phyloP scores from a whole-genome alignment of 2,888 invertebrate genomes.

The Ormyrus thymus region DNA sequence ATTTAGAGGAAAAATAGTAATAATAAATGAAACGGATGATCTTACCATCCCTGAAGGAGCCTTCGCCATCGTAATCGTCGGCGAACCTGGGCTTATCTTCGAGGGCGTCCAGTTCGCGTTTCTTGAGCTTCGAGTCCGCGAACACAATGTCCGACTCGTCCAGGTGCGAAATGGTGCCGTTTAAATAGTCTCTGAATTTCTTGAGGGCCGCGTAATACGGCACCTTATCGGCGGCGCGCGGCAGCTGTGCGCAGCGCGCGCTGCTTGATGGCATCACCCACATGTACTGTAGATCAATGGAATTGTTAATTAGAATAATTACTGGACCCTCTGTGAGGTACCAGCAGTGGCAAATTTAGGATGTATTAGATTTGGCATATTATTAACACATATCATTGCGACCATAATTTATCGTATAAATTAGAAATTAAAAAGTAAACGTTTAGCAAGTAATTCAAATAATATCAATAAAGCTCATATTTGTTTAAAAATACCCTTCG shows the following conservation, averaged over 20 bases:
- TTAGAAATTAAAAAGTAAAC: too few species aligned
- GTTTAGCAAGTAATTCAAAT: too few species aligned
- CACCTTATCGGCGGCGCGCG: constrained; percentile 98
- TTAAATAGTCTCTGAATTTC: constrained; percentile 95
- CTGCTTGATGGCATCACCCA: constrained; percentile 99
- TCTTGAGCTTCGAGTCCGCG: constrained; percentile 83
- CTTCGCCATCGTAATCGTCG: constrained; percentile 69
- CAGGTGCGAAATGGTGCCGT: constrained; percentile 88
- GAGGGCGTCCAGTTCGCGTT: constrained; percentile 69
- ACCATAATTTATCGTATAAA: too few species aligned
- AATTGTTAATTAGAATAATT: background rate
- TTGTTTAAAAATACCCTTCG: too few species aligned
- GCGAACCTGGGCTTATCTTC: constrained; percentile 67
- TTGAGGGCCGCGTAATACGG: constrained; percentile 97
- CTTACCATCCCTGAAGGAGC: constrained; percentile 68
- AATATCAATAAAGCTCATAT: too few species aligned
- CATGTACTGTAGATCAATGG: constrained; percentile 84
- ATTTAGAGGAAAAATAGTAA: too few species aligned
- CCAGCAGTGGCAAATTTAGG: too few species aligned
- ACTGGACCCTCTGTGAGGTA: too few species aligned
- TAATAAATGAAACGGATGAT: too few species aligned
- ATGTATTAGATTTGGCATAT: too few species aligned
- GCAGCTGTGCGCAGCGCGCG: constrained; percentile 96
- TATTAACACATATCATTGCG: too few species aligned
- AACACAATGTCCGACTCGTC: constrained; percentile 93